Conservation (phyloP, 2,797 vertebrate genomes). For the Poeciliopsis gracilis region DNA sequence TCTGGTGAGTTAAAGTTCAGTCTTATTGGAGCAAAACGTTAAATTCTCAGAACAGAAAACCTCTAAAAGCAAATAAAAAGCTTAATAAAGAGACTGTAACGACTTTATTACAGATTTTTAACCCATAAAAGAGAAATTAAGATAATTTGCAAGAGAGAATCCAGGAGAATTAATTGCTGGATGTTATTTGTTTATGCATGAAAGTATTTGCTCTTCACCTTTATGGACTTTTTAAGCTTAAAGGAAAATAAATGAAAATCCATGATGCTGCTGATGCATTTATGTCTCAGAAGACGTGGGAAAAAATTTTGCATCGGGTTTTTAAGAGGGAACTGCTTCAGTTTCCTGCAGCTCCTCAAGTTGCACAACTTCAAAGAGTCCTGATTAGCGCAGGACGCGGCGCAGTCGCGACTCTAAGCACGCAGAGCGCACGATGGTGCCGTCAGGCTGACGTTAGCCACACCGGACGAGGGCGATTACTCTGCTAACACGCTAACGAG, state of each 20-base stretch:
- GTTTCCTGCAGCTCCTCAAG: slow-evolving; percentile 13
- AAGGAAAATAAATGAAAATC: background rate
- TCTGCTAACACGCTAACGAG: slow-evolving; percentile 61
- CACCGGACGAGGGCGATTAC: slow-evolving; percentile 40
- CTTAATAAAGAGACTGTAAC: background rate
- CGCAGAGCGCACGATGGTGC: slow-evolving; percentile 33
- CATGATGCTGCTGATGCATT: background rate
- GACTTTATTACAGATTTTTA: background rate
- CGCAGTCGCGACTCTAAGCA: slow-evolving; percentile 29
- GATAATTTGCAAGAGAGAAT: background rate
- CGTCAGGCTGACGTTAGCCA: slow-evolving; percentile 53
- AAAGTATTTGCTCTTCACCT: background rate
- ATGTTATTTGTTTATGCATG: background rate
- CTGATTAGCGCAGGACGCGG: slow-evolving; percentile 35
- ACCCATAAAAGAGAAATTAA: background rate
- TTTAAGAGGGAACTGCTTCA: slow-evolving; percentile 13
- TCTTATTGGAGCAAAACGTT: background rate
- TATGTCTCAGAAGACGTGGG: too few relatives aligned
- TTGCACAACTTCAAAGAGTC: slow-evolving; percentile 51
- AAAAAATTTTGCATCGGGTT: slow-evolving; percentile 6
- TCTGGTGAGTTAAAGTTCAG: background rate
- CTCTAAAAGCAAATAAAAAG: background rate
- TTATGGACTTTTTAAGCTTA: background rate
- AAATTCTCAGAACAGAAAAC: background rate
- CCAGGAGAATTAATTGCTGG: background rate